Base-by-base conservation (phyloP, 2,113 vertebrate genomes). In the Chamaetylas fuelleborni region DNA sequence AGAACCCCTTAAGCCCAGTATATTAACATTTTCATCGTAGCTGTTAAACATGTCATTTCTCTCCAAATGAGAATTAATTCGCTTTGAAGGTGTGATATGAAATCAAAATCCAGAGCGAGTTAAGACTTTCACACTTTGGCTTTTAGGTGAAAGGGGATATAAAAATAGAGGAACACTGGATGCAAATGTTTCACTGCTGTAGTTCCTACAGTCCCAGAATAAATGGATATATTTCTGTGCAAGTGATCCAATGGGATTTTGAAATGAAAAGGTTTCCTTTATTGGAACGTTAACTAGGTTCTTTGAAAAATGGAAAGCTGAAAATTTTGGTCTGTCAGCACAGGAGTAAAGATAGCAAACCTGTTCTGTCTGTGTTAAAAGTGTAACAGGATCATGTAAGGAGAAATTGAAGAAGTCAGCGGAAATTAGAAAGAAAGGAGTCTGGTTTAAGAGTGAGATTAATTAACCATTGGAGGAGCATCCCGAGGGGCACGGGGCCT, bases 251-350 rank as follows among this genome's bases (percentile, higher is more conserved):
- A 60, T 69, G 85, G 69, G 67, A 42, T 79, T 94, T 93, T 84
- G 65, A 81, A 89, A 36, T 92, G 64, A 89, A 95, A 91, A 79
- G 24, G 40, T 82, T 36, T 3, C 64, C 48, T 76, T 89, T 76
- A 38, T 71, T 53, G 71, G 61, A 86, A 66, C 47, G 64, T 76
- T 74, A 81, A 67, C 87, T 81, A 92, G 66, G 80, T 83, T 69
- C 45, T 82, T 87, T 94, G 74, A 78, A 71, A 96, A 91, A 60
- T 12, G 15, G 34, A 51, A 56, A 80, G 90, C 42, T 47, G 14
- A 57, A 69, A 57, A 71, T 93, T 93, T 88, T 83, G 31, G 85
- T 90, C 78, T 95, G 67, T 93, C 67, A 93, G 90, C 88, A 79
- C 25, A 58, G 8, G 33, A 10, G 54, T 72, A 80, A 94, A 86